phyloP scores from a whole-genome alignment of 2,888 invertebrate species.

The Callosobruchus maculatus region DNA sequence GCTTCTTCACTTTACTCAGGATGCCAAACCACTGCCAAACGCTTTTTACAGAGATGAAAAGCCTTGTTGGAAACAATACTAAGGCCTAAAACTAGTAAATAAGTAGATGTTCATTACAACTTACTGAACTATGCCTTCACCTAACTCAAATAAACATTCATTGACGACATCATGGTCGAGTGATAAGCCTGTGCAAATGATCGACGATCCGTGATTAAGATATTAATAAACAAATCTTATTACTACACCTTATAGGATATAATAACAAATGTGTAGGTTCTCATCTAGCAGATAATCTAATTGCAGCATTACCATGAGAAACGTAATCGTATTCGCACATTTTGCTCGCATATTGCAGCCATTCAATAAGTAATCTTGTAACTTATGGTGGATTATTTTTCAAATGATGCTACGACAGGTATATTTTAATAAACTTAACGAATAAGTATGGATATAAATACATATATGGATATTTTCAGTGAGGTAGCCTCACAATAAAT shows the following conservation, averaged over 20 bases:
- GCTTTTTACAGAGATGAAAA: too few species aligned
- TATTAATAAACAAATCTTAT: neutral
- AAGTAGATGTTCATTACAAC: too few species aligned
- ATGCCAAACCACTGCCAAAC: too few species aligned
- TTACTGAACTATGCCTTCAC: neutral
- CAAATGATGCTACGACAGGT: neutral
- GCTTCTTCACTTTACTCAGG: too few species aligned
- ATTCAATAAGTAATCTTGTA: neutral
- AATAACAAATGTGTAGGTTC: neutral
- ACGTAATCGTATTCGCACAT: neutral
- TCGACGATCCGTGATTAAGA: neutral
- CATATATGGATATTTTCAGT: neutral
- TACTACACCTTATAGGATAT: neutral
- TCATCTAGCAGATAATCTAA: neutral
- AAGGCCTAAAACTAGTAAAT: too few species aligned
- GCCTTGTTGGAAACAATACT: too few species aligned
- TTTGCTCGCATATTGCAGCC: neutral
- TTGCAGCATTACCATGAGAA: neutral
- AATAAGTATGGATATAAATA: neutral
- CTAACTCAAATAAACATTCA: neutral
- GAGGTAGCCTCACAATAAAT: neutral
- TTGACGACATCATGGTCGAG: neutral
- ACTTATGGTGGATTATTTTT: neutral
- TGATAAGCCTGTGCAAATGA: neutral
- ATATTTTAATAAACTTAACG: neutral